A percentile compares a stretch with the other conserved stretches of the same genome.
phyloP scores from a whole-genome alignment of 1,140 invertebrate species.

The Melipona quadrifasciata region DNA sequence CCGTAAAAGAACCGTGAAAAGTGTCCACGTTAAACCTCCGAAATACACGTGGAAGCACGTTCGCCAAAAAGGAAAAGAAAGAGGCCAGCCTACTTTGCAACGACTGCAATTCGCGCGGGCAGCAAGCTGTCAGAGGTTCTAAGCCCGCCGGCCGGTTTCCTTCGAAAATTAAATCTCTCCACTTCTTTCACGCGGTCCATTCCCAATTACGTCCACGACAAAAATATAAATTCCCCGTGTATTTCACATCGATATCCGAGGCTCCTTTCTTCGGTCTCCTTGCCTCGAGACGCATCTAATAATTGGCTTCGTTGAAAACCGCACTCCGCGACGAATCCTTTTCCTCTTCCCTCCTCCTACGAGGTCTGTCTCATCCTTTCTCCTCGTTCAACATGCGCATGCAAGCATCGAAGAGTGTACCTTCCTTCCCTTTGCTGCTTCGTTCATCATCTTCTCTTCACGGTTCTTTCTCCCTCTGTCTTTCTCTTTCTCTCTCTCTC shows the following conservation, averaged over 20 bases:
- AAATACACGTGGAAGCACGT: not conserved
- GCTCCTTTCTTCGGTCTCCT: slow-evolving; percentile 35
- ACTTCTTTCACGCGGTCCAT: slow-evolving; percentile 38
- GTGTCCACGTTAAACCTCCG: not conserved
- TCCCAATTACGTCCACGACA: slow-evolving; percentile 37
- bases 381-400: slow-evolving; percentile 53
- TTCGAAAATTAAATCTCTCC: slow-evolving; percentile 51
- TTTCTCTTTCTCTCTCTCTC: slow-evolving; percentile 15
- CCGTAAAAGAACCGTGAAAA: not conserved
- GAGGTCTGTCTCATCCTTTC: slow-evolving; percentile 23
- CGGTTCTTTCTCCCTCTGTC: not conserved
- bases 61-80: too few species aligned
- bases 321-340: slow-evolving; percentile 81
- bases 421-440: slow-evolving; percentile 9
- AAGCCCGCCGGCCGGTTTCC: not conserved
- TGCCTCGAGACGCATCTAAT: slow-evolving; percentile 77
- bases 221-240: slow-evolving; percentile 47
- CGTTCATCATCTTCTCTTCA: not conserved
- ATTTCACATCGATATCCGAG: slow-evolving; percentile 55
- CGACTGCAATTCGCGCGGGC: not conserved
- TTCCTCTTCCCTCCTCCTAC: slow-evolving; percentile 59
- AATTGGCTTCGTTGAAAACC: slow-evolving; percentile 82
- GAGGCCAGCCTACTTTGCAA: not conserved
- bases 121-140: too few species aligned
- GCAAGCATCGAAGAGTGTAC: slow-evolving; percentile 8